phyloP scores from a whole-genome alignment of 2,113 vertebrate genomes.

The Hippocampus mohnikei region DNA sequence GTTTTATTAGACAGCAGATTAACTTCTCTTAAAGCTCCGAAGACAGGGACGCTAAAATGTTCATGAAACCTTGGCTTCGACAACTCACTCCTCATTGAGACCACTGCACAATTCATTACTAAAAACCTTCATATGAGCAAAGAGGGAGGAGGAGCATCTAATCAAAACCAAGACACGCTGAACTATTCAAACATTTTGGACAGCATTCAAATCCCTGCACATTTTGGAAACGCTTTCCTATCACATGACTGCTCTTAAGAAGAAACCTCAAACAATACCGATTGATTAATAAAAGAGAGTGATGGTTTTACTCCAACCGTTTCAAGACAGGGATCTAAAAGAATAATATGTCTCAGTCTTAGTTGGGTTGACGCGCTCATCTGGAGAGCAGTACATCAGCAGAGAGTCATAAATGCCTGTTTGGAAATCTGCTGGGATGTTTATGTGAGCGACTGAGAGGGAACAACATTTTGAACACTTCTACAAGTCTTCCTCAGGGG shows the following conservation, averaged over 20 bases:
- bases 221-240: neutral
- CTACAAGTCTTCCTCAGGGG: slow-evolving; percentile 40
- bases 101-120: neutral
- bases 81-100: neutral
- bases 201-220: neutral
- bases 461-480: slow-evolving; percentile 49
- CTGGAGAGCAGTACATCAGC: slow-evolving; percentile 44
- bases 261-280: neutral
- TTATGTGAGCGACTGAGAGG: slow-evolving; percentile 39
- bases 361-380: slow-evolving; percentile 41
- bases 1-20: neutral
- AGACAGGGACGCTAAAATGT: neutral
- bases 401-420: slow-evolving; percentile 43
- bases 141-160: neutral
- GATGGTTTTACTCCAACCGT: slow-evolving; percentile 1
- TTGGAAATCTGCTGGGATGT: slow-evolving; percentile 49
- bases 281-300: slow-evolving; percentile 8
- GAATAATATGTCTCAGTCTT: slow-evolving; percentile 8
- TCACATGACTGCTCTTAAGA: neutral
- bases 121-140: neutral
- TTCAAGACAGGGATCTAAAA: slow-evolving; percentile 11
- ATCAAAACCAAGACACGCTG: neutral
- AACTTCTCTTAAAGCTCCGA: neutral
- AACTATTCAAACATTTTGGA: neutral
- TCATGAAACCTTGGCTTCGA: neutral